Percentiles rank a stretch among this genome's conserved stretches.
Conservation (phyloP, 2,113 vertebrate genomes). For the Psilopsiagon aymara region DNA sequence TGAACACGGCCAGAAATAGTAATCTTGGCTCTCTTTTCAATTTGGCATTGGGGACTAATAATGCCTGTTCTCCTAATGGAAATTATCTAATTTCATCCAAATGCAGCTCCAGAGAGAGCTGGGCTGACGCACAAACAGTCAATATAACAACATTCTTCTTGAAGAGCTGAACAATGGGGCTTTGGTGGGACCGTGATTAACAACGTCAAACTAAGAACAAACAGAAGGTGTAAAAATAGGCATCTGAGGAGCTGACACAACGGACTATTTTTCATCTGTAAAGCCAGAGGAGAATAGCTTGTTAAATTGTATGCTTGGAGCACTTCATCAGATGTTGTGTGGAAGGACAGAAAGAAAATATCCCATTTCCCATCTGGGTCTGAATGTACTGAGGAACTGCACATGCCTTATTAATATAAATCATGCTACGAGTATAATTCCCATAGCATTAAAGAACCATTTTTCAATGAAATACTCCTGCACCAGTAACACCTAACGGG, state of each 20-base stretch:
- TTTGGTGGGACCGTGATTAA: slow-evolving; percentile 79
- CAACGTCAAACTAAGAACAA: slow-evolving; percentile 83
- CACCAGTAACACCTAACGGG: background rate
- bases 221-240: slow-evolving; percentile 86
- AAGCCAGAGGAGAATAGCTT: slow-evolving; percentile 59
- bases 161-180: slow-evolving; percentile 84
- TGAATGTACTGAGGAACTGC: slow-evolving; percentile 18
- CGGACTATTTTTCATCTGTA: slow-evolving; percentile 72
- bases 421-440: slow-evolving; percentile 27
- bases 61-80: slow-evolving; percentile 90
- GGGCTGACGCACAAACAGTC: slow-evolving; percentile 84
- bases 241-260: slow-evolving; percentile 74
- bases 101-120: slow-evolving; percentile 82
- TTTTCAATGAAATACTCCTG: slow-evolving; percentile 37
- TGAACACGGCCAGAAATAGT: slow-evolving; percentile 97
- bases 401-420: slow-evolving; percentile 30
- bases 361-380: slow-evolving; percentile 54
- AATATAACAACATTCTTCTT: slow-evolving; percentile 90
- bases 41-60: slow-evolving; percentile 90
- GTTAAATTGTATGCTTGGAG: slow-evolving; percentile 41
- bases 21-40: slow-evolving; percentile 84
- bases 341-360: slow-evolving; percentile 1
- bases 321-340: slow-evolving; percentile 53
- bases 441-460: slow-evolving; percentile 17
- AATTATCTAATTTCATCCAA: slow-evolving; percentile 92